phyloP scores from a whole-genome alignment of 2,888 invertebrate species.

The Ashinkailepas kermadecensis region DNA sequence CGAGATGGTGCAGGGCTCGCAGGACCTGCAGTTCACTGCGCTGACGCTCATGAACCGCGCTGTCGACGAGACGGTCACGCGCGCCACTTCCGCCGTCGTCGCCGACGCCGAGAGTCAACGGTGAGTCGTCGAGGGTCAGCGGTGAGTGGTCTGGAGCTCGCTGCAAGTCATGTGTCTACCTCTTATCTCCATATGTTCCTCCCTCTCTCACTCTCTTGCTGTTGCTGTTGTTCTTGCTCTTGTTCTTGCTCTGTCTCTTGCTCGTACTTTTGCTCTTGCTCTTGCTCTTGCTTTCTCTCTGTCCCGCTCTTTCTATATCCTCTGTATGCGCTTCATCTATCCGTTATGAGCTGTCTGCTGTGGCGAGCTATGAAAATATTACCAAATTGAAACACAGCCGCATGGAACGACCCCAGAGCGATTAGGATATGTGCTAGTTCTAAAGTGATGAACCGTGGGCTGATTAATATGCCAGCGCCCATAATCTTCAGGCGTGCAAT shows the following conservation, averaged over 20 bases:
- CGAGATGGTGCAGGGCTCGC: constrained; percentile 51
- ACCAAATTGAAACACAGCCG: no score
- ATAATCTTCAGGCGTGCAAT: no score
- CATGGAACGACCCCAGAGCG: no score
- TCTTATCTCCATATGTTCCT: not conserved
- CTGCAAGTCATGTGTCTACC: not conserved
- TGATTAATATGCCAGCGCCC: no score
- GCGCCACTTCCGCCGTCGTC: constrained; percentile 42
- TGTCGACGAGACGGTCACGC: constrained; percentile 49
- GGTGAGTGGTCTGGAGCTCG: not conserved
- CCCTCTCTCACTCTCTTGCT: constrained; percentile 24
- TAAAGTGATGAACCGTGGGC: no score
- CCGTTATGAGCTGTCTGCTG: no score
- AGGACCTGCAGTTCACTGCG: constrained; percentile 54
- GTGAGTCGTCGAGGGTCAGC: not conserved
- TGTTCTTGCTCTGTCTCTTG: constrained; percentile 20
- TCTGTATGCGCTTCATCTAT: not conserved
- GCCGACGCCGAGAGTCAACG: constrained; percentile 33
- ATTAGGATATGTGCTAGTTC: no score
- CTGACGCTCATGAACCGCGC: constrained; percentile 53
- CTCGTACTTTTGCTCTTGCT: constrained; percentile 2
- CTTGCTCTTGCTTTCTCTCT: not conserved
- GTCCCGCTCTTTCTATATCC: constrained; percentile 8
- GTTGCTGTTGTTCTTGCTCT: not conserved
- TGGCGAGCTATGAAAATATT: no score